phyloP scores from a whole-genome alignment of 2,888 invertebrate genomes.

The Orthosia gracilis region DNA sequence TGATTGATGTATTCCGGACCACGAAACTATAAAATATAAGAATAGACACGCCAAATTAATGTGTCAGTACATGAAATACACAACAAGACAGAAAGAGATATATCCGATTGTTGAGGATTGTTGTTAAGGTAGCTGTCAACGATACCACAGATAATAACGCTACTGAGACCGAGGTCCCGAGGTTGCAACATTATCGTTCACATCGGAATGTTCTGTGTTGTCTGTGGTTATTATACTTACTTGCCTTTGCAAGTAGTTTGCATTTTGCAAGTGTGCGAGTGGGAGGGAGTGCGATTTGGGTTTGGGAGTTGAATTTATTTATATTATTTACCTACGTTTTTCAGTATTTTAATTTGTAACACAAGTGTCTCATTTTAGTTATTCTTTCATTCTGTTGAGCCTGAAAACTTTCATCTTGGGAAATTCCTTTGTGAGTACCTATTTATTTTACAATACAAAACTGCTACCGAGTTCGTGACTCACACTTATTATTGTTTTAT shows the following conservation, averaged over 20 bases:
- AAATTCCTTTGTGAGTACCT: slow-evolving; percentile 10
- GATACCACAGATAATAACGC: too few species aligned
- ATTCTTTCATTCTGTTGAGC: not conserved
- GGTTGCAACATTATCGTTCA: not conserved
- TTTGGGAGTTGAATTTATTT: not conserved
- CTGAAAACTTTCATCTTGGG: not conserved
- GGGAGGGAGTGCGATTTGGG: not conserved
- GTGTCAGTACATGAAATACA: too few species aligned
- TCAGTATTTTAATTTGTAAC: not conserved
- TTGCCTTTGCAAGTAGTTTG: too few species aligned
- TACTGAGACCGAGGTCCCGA: not conserved
- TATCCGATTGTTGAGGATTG: too few species aligned
- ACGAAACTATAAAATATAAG: too few species aligned
- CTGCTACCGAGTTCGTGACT: not conserved
- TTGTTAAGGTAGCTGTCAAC: too few species aligned
- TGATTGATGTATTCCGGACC: too few species aligned
- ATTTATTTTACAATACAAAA: not conserved
- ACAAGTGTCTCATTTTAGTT: not conserved
- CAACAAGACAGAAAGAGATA: too few species aligned
- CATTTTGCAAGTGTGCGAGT: not conserved
- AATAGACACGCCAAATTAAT: too few species aligned
- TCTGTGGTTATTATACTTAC: not conserved
- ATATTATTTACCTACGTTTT: not conserved
- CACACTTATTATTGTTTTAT: slow-evolving; percentile 3
- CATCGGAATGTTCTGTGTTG: not conserved